Conservation (phyloP, 2,113 vertebrate species). For the Phalacrocorax carbo region DNA sequence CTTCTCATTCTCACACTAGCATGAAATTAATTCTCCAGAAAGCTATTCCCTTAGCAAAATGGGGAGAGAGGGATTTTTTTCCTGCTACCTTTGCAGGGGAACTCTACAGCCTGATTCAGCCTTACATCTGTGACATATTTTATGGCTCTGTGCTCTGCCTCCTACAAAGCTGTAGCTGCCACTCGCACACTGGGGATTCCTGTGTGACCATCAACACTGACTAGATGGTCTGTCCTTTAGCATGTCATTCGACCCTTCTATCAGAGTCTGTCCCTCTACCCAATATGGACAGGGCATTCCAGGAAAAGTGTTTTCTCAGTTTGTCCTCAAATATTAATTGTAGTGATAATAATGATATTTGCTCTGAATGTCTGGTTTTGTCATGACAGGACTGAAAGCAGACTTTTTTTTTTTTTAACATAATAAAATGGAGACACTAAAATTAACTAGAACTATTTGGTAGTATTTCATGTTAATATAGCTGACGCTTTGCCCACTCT, state of each 20-base stretch:
- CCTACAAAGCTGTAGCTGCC: background rate
- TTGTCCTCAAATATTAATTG: no score
- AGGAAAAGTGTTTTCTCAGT: background rate
- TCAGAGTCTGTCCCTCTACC: background rate
- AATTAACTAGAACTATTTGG: background rate
- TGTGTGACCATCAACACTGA: background rate
- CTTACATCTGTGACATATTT: fast-evolving
- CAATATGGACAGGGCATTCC: background rate
- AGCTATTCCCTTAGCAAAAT: background rate
- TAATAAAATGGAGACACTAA: background rate
- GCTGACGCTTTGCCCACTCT: background rate
- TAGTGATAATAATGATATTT: background rate
- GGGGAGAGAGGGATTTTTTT: background rate
- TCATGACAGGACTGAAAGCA: background rate
- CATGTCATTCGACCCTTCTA: background rate
- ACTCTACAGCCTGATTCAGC: background rate
- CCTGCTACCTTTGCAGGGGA: background rate
- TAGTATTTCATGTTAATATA: background rate
- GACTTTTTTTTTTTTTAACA: background rate
- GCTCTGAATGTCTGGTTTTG: background rate
- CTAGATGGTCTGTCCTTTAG: background rate
- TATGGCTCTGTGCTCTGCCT: background rate
- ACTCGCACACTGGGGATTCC: fast-evolving
- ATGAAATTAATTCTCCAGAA: background rate
- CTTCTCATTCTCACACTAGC: background rate